phyloP scores from a whole-genome alignment of 2,113 vertebrate species.

The Numenius arquata region DNA sequence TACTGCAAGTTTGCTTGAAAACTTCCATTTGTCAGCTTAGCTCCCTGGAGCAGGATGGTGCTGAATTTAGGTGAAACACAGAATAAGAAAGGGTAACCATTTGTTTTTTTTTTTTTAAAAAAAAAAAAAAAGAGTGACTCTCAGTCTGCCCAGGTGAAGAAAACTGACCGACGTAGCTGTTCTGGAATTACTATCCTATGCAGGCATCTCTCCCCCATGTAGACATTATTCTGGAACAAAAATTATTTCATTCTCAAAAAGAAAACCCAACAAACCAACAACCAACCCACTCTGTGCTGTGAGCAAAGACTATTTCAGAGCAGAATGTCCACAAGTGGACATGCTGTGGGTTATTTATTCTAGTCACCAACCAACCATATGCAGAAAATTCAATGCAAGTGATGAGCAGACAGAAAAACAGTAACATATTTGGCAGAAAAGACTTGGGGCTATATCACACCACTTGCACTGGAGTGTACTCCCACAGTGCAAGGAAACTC shows the following conservation, averaged over 20 bases:
- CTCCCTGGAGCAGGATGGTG: not conserved
- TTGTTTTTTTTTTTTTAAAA: not conserved
- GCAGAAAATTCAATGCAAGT: not conserved
- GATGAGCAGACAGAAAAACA: not conserved
- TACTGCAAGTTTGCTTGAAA: not conserved
- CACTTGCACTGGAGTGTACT: not conserved
- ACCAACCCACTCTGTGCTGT: not conserved
- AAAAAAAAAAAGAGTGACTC: not conserved
- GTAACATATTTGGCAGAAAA: not conserved
- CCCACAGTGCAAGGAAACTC: not conserved
- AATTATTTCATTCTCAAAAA: not conserved
- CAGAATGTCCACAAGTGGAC: not conserved
- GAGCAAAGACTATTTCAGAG: not conserved
- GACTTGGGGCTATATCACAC: not conserved
- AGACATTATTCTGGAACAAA: not conserved
- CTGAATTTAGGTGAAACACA: not conserved
- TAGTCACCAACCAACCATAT: not conserved
- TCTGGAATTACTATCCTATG: not conserved
- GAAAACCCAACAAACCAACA: not conserved
- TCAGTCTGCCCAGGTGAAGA: not conserved
- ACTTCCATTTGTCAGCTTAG: constrained; percentile 32
- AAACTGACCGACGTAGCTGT: not conserved
- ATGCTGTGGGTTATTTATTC: not conserved
- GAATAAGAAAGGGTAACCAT: not conserved
- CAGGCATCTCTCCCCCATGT: not conserved